These are phyloP conservation scores for Pristionchus arcanus DNA, from an alignment of 2,888 invertebrate genomes.

Conservation along the genomic window DNA sequence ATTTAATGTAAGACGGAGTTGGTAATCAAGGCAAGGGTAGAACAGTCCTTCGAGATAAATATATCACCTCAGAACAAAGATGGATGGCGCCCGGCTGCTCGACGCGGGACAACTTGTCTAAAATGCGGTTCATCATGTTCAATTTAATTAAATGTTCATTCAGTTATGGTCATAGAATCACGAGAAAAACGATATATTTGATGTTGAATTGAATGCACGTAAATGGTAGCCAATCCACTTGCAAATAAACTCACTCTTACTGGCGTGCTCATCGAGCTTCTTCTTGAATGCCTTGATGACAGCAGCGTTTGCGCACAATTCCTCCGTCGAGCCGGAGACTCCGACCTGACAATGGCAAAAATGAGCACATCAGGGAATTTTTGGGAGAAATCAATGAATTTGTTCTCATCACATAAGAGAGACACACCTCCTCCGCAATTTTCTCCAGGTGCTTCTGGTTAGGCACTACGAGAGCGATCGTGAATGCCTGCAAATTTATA, in stretches of 20 bases:
- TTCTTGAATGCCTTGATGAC: conserved; percentile 89
- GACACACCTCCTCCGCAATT: conserved; percentile 85
- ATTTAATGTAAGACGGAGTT: background rate
- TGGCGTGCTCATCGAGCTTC: conserved; percentile 83
- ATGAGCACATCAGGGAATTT: background rate
- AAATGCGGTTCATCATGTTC: conserved; percentile 53
- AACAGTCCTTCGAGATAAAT: background rate
- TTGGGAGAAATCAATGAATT: background rate
- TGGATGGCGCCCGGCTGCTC: conserved; percentile 93
- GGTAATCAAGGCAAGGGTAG: background rate
- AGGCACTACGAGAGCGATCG: conserved; percentile 94
- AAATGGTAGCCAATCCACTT: too few species aligned
- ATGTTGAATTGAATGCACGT: too few species aligned
- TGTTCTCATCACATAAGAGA: background rate
- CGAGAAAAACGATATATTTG: too few species aligned
- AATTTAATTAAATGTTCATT: background rate
- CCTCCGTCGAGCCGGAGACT: conserved; percentile 82
- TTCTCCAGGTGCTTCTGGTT: conserved; percentile 83
- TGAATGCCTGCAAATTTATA: conserved; percentile 84
- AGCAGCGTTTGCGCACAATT: conserved; percentile 87
- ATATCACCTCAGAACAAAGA: conserved; percentile 91
- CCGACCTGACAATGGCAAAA: conserved; percentile 59
- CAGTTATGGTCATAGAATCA: too few species aligned
- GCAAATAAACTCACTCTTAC: conserved; percentile 62
- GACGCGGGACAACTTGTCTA: conserved; percentile 91